Conservation (phyloP, 2,888 invertebrate species). For the Pristionchus mayeri region DNA sequence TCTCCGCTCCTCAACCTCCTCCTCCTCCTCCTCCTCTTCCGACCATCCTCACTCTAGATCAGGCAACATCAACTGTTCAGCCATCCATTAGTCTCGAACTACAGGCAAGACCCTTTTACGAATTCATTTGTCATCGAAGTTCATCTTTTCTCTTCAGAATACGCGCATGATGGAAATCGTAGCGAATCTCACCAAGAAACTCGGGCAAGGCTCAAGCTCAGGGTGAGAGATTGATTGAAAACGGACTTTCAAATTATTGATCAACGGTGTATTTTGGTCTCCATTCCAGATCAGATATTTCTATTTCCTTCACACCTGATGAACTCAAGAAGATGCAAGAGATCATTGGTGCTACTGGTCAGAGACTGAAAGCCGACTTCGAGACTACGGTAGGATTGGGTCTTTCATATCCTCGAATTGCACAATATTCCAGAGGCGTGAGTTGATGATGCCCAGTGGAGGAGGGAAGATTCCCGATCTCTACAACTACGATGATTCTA, state of each 20-base stretch:
- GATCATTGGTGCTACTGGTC: conserved; percentile 7
- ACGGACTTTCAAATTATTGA: too few species aligned
- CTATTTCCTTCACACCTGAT: conserved; percentile 29
- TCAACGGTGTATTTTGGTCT: not conserved
- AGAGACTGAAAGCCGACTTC: not conserved
- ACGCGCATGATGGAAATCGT: conserved; percentile 39
- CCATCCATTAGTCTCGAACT: not conserved
- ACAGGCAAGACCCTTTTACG: not conserved
- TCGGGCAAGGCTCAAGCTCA: not conserved
- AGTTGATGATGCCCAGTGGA: not conserved
- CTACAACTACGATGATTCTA: not conserved
- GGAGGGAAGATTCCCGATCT: not conserved
- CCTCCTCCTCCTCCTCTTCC: not conserved
- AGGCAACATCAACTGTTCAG: not conserved
- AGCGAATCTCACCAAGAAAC: not conserved
- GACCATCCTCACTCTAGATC: not conserved
- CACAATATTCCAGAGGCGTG: not conserved
- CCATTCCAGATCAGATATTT: not conserved
- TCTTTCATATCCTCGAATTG: not conserved
- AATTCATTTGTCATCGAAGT: not conserved
- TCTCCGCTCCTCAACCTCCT: not conserved
- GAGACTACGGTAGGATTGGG: not conserved
- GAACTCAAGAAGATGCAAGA: conserved; percentile 22
- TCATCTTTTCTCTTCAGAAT: not conserved
- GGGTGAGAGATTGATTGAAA: not conserved